A percentile compares a stretch with the other conserved stretches of the same genome.
Conservation (phyloP, 2,888 invertebrate genomes). For the Clusia tigrina region DNA sequence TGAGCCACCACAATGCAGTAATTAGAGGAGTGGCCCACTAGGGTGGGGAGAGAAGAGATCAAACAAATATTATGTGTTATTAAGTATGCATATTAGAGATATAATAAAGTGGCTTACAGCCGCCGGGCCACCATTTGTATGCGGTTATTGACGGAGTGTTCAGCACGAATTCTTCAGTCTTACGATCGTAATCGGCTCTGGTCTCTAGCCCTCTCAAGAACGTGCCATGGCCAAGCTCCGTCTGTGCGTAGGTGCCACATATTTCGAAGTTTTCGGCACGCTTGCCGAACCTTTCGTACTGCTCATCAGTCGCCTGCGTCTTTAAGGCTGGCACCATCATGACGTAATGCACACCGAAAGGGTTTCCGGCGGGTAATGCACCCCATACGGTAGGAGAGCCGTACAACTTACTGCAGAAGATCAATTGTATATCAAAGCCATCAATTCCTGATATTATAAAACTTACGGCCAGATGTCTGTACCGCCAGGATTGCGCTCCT, state of each 20-base stretch:
- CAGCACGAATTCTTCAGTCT: conserved; percentile 83
- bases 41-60: background rate
- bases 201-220: conserved; percentile 90
- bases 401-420: conserved; percentile 34
- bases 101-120: conserved; percentile 71
- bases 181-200: conserved; percentile 85
- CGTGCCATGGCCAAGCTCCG: conserved; percentile 94
- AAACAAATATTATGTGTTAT: background rate
- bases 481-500: conserved; percentile 68
- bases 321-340: conserved; percentile 91
- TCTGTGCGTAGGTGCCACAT: conserved; percentile 96
- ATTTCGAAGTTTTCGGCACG: conserved; percentile 81
- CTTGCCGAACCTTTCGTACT: conserved; percentile 85
- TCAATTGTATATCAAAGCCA: background rate
- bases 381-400: conserved; percentile 41
- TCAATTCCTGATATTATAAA: too few relatives aligned
- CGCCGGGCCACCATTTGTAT: conserved; percentile 97
- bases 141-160: conserved; percentile 87
- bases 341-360: conserved; percentile 78
- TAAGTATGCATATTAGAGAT: background rate
- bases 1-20: conserved; percentile 92
- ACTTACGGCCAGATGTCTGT: conserved; percentile 57
- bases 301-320: conserved; percentile 86
- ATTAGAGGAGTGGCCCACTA: conserved; percentile 92
- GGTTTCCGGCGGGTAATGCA: conserved; percentile 49